Conservation (phyloP, 2,797 vertebrate species). For the Apogon hyalosoma region DNA sequence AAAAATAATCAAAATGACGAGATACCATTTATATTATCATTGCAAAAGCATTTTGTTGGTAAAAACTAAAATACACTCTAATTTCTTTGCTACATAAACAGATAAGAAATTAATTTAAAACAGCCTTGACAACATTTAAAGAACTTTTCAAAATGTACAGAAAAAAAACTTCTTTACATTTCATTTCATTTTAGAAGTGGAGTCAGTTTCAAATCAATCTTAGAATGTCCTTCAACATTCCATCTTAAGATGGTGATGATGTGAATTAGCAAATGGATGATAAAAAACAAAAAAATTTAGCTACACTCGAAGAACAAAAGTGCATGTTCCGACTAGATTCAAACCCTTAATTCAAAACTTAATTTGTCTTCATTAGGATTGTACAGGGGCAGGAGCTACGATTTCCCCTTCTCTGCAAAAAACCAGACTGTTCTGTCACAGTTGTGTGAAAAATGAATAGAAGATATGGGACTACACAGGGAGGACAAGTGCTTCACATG, state of each 20-base stretch:
- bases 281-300: conserved; percentile 16
- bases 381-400: conserved; percentile 8
- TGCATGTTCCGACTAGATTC: conserved; percentile 1
- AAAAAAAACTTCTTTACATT: conserved; percentile 24
- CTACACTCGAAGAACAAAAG: conserved; percentile 24
- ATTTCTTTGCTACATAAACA: conserved; percentile 14
- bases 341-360: conserved; percentile 15
- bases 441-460: background rate
- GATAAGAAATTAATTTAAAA: conserved; percentile 40
- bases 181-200: conserved; percentile 9
- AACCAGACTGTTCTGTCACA: background rate
- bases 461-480: background rate
- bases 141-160: conserved; percentile 34
- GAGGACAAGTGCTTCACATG: background rate
- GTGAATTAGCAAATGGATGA: background rate
- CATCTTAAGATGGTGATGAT: conserved; percentile 1
- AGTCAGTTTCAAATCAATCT: conserved; percentile 19
- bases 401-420: conserved; percentile 2
- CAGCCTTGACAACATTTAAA: conserved; percentile 7
- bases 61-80: conserved; percentile 23
- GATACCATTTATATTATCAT: conserved; percentile 6
- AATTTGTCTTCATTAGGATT: conserved; percentile 14
- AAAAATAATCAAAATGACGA: conserved; percentile 12
- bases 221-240: conserved; percentile 13
- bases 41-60: conserved; percentile 32